These are phyloP conservation scores for Athene noctua DNA, from an alignment of 2,113 vertebrate species.

Conservation along the genomic window DNA sequence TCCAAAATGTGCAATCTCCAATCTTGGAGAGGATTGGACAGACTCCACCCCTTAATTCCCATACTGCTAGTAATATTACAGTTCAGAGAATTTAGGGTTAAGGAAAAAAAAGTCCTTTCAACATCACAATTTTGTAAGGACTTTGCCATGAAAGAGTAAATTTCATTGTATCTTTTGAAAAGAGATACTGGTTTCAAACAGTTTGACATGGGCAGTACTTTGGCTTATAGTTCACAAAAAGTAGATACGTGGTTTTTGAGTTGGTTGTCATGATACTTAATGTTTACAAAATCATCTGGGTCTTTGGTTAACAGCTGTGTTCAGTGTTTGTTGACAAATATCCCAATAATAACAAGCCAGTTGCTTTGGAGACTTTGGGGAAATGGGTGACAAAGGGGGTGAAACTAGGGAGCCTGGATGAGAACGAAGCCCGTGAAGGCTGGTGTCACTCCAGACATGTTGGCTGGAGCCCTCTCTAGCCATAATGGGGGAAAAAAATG, in stretches of 20 bases:
- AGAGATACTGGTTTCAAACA: neutral
- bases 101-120: neutral
- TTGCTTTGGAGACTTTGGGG: neutral
- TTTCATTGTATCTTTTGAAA: neutral
- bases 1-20: neutral
- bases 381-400: neutral
- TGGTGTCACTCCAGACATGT: rapidly evolving
- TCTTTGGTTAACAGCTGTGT: neutral
- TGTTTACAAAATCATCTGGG: neutral
- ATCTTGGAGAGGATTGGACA: neutral
- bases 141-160: neutral
- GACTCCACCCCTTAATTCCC: neutral
- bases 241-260: rapidly evolving
- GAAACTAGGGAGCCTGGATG: neutral
- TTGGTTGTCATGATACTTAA: neutral
- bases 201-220: neutral
- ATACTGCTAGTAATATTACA: neutral
- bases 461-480: neutral
- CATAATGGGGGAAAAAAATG: neutral
- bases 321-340: neutral
- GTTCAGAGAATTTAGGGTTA: neutral
- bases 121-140: neutral
- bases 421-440: neutral
- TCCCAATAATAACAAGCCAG: neutral
- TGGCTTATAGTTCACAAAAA: neutral